phyloP scores from a whole-genome alignment of 2,888 invertebrate species.

The Sinhomidia bicolor region DNA sequence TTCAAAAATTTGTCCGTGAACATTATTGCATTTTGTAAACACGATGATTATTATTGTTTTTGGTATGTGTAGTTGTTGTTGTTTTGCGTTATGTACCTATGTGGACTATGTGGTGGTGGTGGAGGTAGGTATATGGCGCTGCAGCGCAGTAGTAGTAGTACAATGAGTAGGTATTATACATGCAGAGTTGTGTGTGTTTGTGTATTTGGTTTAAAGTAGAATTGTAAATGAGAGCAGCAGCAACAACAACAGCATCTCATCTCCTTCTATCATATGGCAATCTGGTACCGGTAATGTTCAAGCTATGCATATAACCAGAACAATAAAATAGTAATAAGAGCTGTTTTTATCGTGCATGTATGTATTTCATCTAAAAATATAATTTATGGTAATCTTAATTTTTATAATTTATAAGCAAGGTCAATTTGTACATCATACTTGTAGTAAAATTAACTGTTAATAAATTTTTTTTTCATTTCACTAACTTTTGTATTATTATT shows the following conservation, averaged over 20 bases:
- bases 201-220: not conserved
- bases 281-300: slow-evolving; percentile 41
- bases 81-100: too few species aligned
- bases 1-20: too few species aligned
- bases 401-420: not conserved
- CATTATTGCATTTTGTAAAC: too few species aligned
- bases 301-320: not conserved
- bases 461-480: not conserved
- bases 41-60: too few species aligned
- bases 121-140: not conserved
- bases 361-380: not conserved
- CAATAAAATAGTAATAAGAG: not conserved
- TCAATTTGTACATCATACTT: not conserved
- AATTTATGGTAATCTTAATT: not conserved
- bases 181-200: not conserved
- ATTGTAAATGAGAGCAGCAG: not conserved
- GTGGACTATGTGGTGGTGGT: too few species aligned
- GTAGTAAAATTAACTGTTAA: not conserved
- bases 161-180: not conserved
- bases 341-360: not conserved
- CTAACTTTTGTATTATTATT: too few species aligned
- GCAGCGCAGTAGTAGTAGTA: not conserved
- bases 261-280: not conserved
- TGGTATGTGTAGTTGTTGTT: too few species aligned
- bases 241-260: not conserved